A percentile compares a stretch with the other conserved stretches of the same genome.
Evolutionary conservation across 2,113 vertebrate genomes (phyloP).

Genomic region (Callipepla californica): DNA sequence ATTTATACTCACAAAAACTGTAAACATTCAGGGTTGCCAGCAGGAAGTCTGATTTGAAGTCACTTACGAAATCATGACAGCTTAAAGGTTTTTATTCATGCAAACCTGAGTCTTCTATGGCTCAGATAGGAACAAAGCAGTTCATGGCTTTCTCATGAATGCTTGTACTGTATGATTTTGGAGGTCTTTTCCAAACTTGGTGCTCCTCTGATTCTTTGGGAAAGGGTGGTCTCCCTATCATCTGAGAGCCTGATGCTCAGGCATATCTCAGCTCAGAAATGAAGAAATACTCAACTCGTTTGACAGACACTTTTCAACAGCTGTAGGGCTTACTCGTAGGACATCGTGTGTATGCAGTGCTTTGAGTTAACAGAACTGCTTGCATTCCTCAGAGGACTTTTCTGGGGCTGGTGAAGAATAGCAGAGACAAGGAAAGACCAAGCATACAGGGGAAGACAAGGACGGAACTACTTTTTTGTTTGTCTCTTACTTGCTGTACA

Average conservation of each 20-base stretch:
- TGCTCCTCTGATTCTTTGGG: no score
- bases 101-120: not conserved
- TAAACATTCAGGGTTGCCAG: not conserved
- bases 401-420: not conserved
- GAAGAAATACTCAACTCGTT: not conserved
- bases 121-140: not conserved
- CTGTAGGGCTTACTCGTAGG: not conserved
- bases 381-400: not conserved
- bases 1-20: not conserved
- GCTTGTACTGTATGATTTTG: no score
- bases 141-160: not conserved
- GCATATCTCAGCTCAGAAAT: not conserved
- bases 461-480: not conserved
- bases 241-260: not conserved
- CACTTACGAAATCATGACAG: not conserved
- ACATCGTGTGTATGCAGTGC: not conserved
- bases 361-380: not conserved
- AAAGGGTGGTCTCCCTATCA: not conserved
- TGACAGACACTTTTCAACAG: not conserved
- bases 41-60: not conserved
- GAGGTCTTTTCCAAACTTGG: no score
- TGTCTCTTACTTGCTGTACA: not conserved
- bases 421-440: not conserved
- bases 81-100: not conserved
- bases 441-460: not conserved